These are phyloP conservation scores for silkworm (Bombyx mori) DNA, from an alignment of 1,140 invertebrate genomes.

Conservation along the genomic window ASM3026992v2 NC_085123.1:5233001-5233500, in stretches of 20 bases:
- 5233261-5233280: conserved; percentile 16
- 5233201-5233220: conserved; percentile 28
- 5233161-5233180: conserved; percentile 34
- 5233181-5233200: conserved; percentile 23
- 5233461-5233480: too few relatives aligned
- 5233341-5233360: background rate
- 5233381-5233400: too few relatives aligned
- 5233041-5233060: conserved; percentile 90
- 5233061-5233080: conserved; percentile 86
- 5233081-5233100: conserved; percentile 84
- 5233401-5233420: too few relatives aligned
- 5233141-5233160: conserved; percentile 78
- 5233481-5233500: too few relatives aligned
- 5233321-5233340: background rate
- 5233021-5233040: conserved; percentile 81
- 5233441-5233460: too few relatives aligned
- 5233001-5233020: too few relatives aligned
- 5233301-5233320: background rate
- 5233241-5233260: conserved; percentile 59
- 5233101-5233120: conserved; percentile 80
- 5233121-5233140: conserved; percentile 86
- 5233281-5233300: background rate
- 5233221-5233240: conserved; percentile 19
- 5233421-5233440: too few relatives aligned
- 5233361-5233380: too few relatives aligned